These are phyloP conservation scores for Rhinoderma darwinii DNA, from an alignment of 2,113 vertebrate genomes.

Conservation along the genomic window DNA sequence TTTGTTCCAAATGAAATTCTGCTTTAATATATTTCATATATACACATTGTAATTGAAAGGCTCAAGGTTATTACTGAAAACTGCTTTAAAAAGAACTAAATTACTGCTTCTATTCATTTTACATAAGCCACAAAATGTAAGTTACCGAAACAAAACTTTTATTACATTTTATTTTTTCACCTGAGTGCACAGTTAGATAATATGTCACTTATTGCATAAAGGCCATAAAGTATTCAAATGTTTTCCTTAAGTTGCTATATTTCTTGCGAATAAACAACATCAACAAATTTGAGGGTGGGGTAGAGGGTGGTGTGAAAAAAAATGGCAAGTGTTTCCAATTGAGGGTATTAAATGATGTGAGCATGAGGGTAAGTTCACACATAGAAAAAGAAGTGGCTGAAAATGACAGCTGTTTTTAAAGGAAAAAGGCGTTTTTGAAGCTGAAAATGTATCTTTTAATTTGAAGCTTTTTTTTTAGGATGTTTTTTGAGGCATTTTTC, in stretches of 20 bases:
- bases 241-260: neutral
- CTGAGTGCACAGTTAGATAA: neutral
- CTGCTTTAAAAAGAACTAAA: neutral
- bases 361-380: too few relatives aligned
- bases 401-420: too few relatives aligned
- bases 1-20: neutral
- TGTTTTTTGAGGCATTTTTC: too few relatives aligned
- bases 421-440: too few relatives aligned
- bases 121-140: neutral
- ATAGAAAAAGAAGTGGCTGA: too few relatives aligned
- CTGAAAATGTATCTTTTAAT: too few relatives aligned
- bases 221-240: neutral
- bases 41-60: neutral
- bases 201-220: neutral
- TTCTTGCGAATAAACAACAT: too few relatives aligned
- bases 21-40: neutral
- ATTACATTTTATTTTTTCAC: neutral
- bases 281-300: too few relatives aligned
- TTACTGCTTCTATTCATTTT: neutral
- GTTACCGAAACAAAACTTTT: neutral
- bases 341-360: too few relatives aligned
- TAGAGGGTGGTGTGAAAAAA: too few relatives aligned
- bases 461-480: too few relatives aligned
- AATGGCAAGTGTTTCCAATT: too few relatives aligned
- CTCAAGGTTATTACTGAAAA: neutral